A percentile compares a stretch with the other conserved stretches of the same genome.
Conservation (phyloP, 2,113 vertebrate species). For the Ctenomys sociabilis region DNA sequence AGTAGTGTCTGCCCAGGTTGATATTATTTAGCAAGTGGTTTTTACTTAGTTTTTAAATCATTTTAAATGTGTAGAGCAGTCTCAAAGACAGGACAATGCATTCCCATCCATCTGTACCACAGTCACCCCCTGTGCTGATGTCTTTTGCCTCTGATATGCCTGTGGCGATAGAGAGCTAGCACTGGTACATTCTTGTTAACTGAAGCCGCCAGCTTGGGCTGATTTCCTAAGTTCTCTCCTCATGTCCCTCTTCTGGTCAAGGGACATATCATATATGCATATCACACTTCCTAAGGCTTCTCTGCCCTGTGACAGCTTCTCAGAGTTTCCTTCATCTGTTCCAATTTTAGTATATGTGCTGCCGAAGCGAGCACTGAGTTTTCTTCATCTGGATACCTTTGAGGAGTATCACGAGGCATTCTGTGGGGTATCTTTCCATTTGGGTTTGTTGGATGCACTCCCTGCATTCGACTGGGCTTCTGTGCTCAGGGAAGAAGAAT, state of each 20-base stretch:
- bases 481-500: background rate
- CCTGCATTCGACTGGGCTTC: too few species aligned
- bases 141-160: fast-evolving
- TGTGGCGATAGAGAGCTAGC: fast-evolving
- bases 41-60: background rate
- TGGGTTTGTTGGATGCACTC: background rate
- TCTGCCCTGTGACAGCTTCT: background rate
- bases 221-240: too few species aligned
- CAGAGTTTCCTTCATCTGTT: background rate
- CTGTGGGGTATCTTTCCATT: fast-evolving
- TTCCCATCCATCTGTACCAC: too few species aligned
- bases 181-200: fast-evolving
- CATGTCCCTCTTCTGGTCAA: background rate
- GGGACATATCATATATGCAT: fast-evolving
- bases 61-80: background rate
- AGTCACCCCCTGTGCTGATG: too few species aligned
- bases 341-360: too few species aligned
- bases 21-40: background rate
- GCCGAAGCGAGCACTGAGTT: too few species aligned
- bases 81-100: background rate
- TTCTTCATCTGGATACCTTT: background rate
- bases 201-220: fast-evolving
- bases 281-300: background rate
- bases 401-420: background rate
- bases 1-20: background rate